Base-by-base conservation (phyloP, 2,888 invertebrate genomes). In the Blera fallax region DNA sequence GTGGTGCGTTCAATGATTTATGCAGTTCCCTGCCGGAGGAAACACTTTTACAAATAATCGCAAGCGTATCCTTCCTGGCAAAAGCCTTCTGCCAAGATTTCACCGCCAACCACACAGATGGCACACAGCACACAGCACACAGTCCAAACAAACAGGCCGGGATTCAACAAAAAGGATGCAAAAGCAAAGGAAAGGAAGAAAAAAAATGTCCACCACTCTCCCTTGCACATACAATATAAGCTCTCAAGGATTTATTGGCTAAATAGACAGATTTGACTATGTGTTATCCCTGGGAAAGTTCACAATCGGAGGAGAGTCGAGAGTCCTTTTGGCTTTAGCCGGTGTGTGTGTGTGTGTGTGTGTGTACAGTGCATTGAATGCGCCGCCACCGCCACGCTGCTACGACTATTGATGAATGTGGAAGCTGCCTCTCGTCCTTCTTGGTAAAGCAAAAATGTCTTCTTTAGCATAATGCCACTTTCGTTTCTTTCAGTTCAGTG, bases 251-350 rank as follows among this genome's bases (percentile, higher is more conserved):
- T 91, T 91, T 91, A 91, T 91, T 91, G 91, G 90, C 89, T 90
- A 91, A 91, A 91, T 91, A 90, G 89, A 90, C 89, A 91, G 90
- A 90, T 91, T 91, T 91, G 91, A 91, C 91, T 90, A 90, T 88
- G 89, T 89, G 88, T 88, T 85, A 85, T 85, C 85, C 84, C 80
- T 85, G 85, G 81, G 81, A 85, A 85, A 85, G 85, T 85, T 85
- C 85, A 85, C 85, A 85, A 85, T 81, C 34, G 80, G 65, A 80
- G 70, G 40, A 64, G 69, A 72, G 70, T 64, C 82, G 73, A 76
- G 73, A 76, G 76, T 74, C 73, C 69, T 78, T 77, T 78, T 45
- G 77, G 69, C 72, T 50, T 79, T 65, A 60, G 60, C 58, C 8
- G 60, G 18, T 65, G 69, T 70, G 80, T 80, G n/a, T n/a, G n/a